Percentiles rank a stretch among this genome's conserved stretches.
Evolutionary conservation across 2,113 vertebrate species (phyloP).

Genomic region (Edolisoma coerulescens): DNA sequence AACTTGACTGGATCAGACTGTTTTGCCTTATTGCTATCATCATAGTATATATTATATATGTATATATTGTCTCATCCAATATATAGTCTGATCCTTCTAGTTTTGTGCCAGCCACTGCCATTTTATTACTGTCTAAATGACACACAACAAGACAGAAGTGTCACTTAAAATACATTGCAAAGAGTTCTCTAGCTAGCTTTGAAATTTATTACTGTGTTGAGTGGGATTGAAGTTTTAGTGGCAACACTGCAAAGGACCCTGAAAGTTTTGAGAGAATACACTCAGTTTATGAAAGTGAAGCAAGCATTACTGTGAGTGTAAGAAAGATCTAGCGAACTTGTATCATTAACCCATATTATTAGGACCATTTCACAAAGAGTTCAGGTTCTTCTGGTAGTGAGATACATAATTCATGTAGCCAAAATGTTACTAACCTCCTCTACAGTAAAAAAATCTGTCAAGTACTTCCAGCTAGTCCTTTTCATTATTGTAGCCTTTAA

Average conservation of each 20-base stretch:
- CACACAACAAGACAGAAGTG: neutral
- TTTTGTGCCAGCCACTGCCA: neutral
- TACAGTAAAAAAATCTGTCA: neutral
- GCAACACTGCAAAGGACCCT: neutral
- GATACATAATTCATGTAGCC: neutral
- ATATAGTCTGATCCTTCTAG: neutral
- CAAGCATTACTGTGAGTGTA: neutral
- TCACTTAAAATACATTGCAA: conserved; percentile 48
- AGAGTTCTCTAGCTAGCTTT: neutral
- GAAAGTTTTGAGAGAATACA: neutral
- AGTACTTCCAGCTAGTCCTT: neutral
- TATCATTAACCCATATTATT: neutral
- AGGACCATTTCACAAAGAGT: neutral
- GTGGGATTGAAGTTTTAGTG: conserved; percentile 31
- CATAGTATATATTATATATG: neutral
- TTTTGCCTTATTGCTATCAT: neutral
- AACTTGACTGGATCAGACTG: neutral
- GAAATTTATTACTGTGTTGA: conserved; percentile 31
- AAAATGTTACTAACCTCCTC: neutral
- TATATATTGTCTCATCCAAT: neutral
- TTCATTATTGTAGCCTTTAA: neutral
- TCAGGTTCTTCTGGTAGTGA: neutral
- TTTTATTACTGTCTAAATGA: conserved; percentile 22
- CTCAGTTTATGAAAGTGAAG: neutral
- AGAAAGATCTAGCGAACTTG: neutral